phyloP scores from a whole-genome alignment of 2,888 invertebrate genomes.

The Leptopilina myrica region DNA sequence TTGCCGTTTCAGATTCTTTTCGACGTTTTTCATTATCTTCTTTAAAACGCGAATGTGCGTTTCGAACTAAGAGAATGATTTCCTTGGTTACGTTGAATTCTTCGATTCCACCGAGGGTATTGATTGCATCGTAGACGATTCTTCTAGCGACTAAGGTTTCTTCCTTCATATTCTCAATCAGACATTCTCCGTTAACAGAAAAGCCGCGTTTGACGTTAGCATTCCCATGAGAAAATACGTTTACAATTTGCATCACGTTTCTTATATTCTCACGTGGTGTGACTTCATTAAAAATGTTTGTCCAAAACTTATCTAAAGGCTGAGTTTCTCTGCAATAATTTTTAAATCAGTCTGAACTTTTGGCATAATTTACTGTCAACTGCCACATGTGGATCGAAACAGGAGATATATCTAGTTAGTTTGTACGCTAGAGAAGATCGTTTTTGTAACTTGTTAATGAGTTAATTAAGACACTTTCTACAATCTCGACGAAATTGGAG shows the following conservation, averaged over 20 bases:
- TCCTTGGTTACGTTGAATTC: slow-evolving; percentile 48
- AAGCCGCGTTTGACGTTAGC: slow-evolving; percentile 59
- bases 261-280: slow-evolving; percentile 44
- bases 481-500: slow-evolving; percentile 41
- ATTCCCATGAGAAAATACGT: slow-evolving; percentile 57
- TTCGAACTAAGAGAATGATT: slow-evolving; percentile 50
- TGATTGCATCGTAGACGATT: no score
- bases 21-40: slow-evolving; percentile 29
- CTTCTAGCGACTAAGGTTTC: no score
- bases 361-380: no score
- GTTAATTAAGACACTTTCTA: slow-evolving; percentile 20
- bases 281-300: slow-evolving; percentile 33
- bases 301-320: slow-evolving; percentile 46
- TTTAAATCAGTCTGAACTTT: no score
- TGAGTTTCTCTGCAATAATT: background rate
- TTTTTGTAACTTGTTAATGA: slow-evolving; percentile 43
- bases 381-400: no score
- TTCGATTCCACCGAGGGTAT: no score
- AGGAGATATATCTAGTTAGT: no score
- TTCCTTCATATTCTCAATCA: no score
- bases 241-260: slow-evolving; percentile 49
- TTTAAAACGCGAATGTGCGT: slow-evolving; percentile 46
- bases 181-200: slow-evolving; percentile 52
- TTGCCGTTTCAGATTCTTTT: slow-evolving; percentile 13
- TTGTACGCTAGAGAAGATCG: slow-evolving; percentile 35